phyloP scores from a whole-genome alignment of 1,140 invertebrate genomes.

The Tetramorium alpestre region DNA sequence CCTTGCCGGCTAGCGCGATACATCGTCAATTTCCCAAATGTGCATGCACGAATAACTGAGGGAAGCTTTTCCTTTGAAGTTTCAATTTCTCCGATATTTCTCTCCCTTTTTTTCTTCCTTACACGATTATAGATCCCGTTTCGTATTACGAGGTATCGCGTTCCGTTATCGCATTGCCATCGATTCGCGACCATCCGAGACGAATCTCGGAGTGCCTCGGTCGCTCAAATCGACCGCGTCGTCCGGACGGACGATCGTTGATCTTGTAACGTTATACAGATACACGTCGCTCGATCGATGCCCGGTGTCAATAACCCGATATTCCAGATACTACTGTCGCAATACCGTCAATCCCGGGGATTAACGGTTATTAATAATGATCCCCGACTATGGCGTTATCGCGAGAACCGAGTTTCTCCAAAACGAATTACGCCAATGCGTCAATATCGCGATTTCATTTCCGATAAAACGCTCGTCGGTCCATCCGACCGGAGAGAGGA shows the following conservation, averaged over 20 bases:
- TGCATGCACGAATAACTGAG: background rate
- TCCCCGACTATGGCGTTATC: conserved; percentile 29
- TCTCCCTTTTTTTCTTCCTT: background rate
- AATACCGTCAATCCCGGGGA: conserved; percentile 17
- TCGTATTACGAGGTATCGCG: background rate
- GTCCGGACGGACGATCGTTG: conserved; percentile 1
- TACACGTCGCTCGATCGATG: conserved; percentile 18
- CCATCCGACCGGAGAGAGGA: background rate
- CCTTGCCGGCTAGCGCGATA: background rate
- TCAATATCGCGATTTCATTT: conserved; percentile 53
- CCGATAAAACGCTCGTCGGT: conserved; percentile 20
- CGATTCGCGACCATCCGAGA: conserved; percentile 3
- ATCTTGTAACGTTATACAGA: conserved; percentile 3
- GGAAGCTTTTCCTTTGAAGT: background rate
- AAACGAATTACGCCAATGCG: conserved; percentile 52
- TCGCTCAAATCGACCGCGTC: conserved; percentile 12
- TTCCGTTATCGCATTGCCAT: conserved; percentile 14
- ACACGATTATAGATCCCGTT: background rate
- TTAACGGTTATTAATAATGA: conserved; percentile 56
- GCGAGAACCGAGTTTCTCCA: conserved; percentile 27
- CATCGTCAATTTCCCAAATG: background rate
- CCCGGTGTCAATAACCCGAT: conserved; percentile 44
- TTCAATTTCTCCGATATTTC: too few species aligned
- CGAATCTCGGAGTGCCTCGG: conserved; percentile 29
- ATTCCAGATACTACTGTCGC: conserved; percentile 26